phyloP scores from a whole-genome alignment of 1,140 invertebrate genomes.

The Sitodiplosis mosellana region DNA sequence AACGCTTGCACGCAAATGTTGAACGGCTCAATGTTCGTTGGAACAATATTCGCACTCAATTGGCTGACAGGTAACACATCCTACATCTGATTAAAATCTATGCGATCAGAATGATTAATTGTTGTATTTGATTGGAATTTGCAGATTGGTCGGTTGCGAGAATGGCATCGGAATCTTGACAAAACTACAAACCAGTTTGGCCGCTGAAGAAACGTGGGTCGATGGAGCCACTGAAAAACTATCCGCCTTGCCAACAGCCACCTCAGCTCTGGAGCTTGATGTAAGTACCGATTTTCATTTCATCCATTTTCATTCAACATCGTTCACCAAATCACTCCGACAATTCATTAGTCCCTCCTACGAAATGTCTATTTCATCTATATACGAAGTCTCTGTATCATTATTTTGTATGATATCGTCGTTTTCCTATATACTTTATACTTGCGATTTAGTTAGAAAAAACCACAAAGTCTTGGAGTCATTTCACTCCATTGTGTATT shows the following conservation, averaged over 20 bases:
- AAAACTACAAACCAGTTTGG: conserved; percentile 69
- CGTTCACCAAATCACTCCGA: conserved; percentile 3
- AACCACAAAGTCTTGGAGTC: conserved; percentile 14
- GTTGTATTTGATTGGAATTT: conserved; percentile 4
- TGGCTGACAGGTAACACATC: conserved; percentile 58
- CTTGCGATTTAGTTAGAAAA: conserved; percentile 1
- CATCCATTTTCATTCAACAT: not conserved
- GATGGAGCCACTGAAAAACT: conserved; percentile 40
- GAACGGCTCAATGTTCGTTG: conserved; percentile 71
- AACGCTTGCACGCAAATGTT: conserved; percentile 84
- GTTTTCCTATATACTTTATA: conserved; percentile 5
- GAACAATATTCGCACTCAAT: conserved; percentile 77
- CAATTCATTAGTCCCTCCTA: conserved; percentile 7
- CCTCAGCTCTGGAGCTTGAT: conserved; percentile 25
- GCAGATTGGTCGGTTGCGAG: conserved; percentile 66
- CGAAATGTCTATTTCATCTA: conserved; percentile 2
- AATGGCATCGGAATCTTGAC: conserved; percentile 68
- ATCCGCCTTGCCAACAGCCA: conserved; percentile 23
- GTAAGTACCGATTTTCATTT: conserved; percentile 16
- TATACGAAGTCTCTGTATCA: conserved; percentile 19
- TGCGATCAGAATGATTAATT: too few species aligned
- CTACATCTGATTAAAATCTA: too few species aligned
- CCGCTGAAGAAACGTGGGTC: conserved; percentile 73
- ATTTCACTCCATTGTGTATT: conserved; percentile 12
- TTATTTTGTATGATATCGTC: conserved; percentile 10